A percentile compares a stretch with the other conserved stretches of the same genome.
These are phyloP conservation scores for Caenorhabditis wallacei DNA, from an alignment of 2,888 invertebrate species.

Conservation along the genomic window DNA sequence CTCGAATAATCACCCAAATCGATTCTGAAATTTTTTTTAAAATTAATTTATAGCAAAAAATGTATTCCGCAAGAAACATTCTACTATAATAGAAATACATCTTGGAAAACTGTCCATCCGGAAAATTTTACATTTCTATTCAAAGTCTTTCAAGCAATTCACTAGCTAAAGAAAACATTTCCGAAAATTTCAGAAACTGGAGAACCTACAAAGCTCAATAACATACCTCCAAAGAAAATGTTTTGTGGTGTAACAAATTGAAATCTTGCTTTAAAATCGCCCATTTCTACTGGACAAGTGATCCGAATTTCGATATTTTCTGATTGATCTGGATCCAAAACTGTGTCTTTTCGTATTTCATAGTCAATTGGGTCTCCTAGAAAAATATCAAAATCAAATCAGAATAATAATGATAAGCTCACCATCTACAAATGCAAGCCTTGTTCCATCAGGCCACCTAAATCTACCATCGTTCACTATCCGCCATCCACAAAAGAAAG, in stretches of 20 bases:
- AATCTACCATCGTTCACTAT: slow-evolving; percentile 60
- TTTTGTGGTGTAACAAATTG: slow-evolving; percentile 67
- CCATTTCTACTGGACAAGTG: slow-evolving; percentile 34
- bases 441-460: slow-evolving; percentile 57
- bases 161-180: too few relatives aligned
- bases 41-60: too few relatives aligned
- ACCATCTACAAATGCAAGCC: slow-evolving; percentile 59
- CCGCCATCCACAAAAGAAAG: slow-evolving; percentile 49
- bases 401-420: too few relatives aligned
- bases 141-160: too few relatives aligned
- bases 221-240: slow-evolving; percentile 61
- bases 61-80: too few relatives aligned
- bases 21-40: slow-evolving; percentile 55
- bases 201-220: too few relatives aligned
- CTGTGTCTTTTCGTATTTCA: slow-evolving; percentile 49
- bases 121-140: too few relatives aligned
- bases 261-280: slow-evolving; percentile 61
- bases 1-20: slow-evolving; percentile 60
- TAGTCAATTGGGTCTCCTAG: slow-evolving; percentile 64
- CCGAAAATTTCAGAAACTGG: too few relatives aligned
- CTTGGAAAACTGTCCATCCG: too few relatives aligned
- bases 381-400: neutral
- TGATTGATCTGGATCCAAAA: slow-evolving; percentile 43
- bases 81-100: too few relatives aligned
- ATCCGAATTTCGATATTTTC: slow-evolving; percentile 38